These are phyloP conservation scores for Knipowitschia caucasica DNA, from an alignment of 2,797 vertebrate genomes.

Conservation along the genomic window DNA sequence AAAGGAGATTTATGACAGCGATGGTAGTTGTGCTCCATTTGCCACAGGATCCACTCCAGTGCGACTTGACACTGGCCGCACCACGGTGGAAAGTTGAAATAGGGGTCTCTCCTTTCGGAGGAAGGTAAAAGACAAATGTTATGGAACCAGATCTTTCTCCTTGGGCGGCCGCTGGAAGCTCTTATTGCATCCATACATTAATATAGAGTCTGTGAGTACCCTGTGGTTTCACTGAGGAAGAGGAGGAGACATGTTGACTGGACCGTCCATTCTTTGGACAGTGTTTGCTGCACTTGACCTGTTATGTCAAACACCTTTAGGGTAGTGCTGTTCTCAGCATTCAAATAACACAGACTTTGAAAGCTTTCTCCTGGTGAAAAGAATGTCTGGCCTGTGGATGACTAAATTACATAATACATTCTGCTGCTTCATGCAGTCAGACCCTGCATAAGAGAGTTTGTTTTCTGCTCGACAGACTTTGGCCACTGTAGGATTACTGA, in stretches of 20 bases:
- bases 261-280: no score
- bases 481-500: slow-evolving; percentile 12
- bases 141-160: slow-evolving; percentile 29
- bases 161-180: slow-evolving; percentile 33
- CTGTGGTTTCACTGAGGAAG: no score
- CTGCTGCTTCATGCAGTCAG: slow-evolving; percentile 21
- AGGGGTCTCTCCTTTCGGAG: slow-evolving; percentile 22
- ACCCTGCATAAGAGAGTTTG: not conserved
- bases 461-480: slow-evolving; percentile 18
- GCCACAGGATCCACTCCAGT: slow-evolving; percentile 24
- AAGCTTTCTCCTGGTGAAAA: slow-evolving; percentile 33
- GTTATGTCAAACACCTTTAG: slow-evolving; percentile 33
- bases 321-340: slow-evolving; percentile 52
- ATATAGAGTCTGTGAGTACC: no score
- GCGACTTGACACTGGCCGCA: slow-evolving; percentile 22
- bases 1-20: slow-evolving; percentile 26
- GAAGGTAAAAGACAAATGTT: slow-evolving; percentile 30
- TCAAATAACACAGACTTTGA: slow-evolving; percentile 61
- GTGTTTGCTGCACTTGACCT: slow-evolving; percentile 29
- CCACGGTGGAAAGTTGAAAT: slow-evolving; percentile 30
- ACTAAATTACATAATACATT: slow-evolving; percentile 56
- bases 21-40: slow-evolving; percentile 29
- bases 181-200: no score
- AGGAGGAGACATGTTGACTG: no score
- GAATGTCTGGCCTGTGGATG: slow-evolving; percentile 11